phyloP scores from a whole-genome alignment of 1,140 invertebrate genomes.

The Sminthurinus signatus region DNA sequence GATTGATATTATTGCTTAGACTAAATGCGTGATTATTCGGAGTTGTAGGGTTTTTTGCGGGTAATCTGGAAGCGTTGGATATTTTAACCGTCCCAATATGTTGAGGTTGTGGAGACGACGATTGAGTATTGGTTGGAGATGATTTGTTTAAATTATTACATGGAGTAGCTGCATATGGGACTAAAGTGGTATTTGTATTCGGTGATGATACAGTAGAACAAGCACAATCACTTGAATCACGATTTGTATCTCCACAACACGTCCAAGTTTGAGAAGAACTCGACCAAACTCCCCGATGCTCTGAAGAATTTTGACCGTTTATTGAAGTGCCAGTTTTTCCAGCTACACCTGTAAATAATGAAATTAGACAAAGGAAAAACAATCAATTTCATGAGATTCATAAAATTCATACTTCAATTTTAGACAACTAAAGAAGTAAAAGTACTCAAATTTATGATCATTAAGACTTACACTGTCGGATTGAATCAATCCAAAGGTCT shows the following conservation, averaged over 20 bases:
- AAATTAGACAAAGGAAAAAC: too few species aligned
- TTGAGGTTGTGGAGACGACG: background rate
- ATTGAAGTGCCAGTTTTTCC: constrained; percentile 6
- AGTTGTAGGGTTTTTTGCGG: background rate
- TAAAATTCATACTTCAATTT: too few species aligned
- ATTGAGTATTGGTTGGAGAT: background rate
- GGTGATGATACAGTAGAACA: background rate
- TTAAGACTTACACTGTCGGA: constrained; percentile 62
- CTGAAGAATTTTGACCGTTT: background rate
- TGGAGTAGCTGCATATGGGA: too few species aligned
- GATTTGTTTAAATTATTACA: background rate
- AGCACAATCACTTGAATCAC: constrained; percentile 32
- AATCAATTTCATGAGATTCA: too few species aligned
- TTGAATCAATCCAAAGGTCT: constrained; percentile 66
- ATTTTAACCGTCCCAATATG: background rate
- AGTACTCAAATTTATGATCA: too few species aligned
- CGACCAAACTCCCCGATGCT: constrained; percentile 30
- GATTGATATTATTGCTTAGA: background rate
- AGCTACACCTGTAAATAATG: constrained; percentile 18
- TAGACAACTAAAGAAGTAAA: too few species aligned
- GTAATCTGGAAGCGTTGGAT: constrained; percentile 4
- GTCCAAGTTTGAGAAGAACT: constrained; percentile 29
- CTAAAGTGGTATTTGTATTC: background rate
- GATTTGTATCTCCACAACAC: constrained; percentile 27
- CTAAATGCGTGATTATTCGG: too few species aligned